phyloP scores from a whole-genome alignment of 2,888 invertebrate genomes.

The Teinopalpus imperialis region DNA sequence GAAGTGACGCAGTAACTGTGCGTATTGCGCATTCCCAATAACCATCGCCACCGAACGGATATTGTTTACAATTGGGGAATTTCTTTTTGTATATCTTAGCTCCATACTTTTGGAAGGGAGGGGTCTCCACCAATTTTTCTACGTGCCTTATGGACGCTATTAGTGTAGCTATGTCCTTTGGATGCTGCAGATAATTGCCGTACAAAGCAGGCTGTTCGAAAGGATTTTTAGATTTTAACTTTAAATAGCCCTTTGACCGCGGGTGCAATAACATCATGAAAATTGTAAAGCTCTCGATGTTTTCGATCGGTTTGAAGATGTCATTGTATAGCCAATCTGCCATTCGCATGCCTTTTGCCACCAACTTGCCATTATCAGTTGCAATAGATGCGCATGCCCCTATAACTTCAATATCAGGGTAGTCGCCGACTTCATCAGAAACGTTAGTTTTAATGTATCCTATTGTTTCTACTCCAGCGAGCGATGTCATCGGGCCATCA shows the following conservation, averaged over 20 bases:
- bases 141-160: conserved; percentile 82
- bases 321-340: conserved; percentile 66
- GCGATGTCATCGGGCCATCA: conserved; percentile 75
- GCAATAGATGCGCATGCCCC: conserved; percentile 81
- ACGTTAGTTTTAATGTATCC: conserved; percentile 82
- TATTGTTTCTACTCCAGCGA: conserved; percentile 82
- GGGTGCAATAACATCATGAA: conserved; percentile 83
- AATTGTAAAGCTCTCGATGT: conserved; percentile 68
- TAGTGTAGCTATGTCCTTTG: conserved; percentile 81
- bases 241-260: conserved; percentile 84
- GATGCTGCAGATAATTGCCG: conserved; percentile 87
- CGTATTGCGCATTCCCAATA: conserved; percentile 87
- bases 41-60: conserved; percentile 78
- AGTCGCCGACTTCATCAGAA: conserved; percentile 74
- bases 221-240: conserved; percentile 84
- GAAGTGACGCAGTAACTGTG: conserved; percentile 82
- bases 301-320: conserved; percentile 62
- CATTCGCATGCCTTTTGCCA: conserved; percentile 62
- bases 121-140: conserved; percentile 77
- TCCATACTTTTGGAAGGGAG: conserved; percentile 82
- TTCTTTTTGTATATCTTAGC: conserved; percentile 77
- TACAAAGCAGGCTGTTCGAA: conserved; percentile 84
- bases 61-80: conserved; percentile 78
- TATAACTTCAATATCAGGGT: conserved; percentile 85
- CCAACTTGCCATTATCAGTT: conserved; percentile 75